A percentile compares a stretch with the other conserved stretches of the same genome.
phyloP scores from a whole-genome alignment of 1,140 invertebrate genomes.

The Tetramorium alpestre region DNA sequence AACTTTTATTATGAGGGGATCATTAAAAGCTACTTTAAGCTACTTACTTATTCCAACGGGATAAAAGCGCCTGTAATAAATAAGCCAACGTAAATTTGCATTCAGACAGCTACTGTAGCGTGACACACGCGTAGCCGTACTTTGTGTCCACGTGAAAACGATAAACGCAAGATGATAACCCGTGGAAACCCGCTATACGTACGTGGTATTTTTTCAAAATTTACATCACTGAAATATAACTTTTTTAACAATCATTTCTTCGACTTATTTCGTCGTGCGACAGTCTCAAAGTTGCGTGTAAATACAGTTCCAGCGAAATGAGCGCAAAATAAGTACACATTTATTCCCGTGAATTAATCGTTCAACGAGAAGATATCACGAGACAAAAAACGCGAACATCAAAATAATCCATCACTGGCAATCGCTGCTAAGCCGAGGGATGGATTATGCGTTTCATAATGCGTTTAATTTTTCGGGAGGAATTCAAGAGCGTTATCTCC shows the following conservation, averaged over 20 bases:
- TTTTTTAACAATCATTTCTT: background rate
- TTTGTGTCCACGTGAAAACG: slow-evolving; percentile 5
- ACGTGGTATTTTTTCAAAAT: slow-evolving; percentile 2
- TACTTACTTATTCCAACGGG: background rate
- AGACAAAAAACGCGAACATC: background rate
- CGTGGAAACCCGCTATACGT: slow-evolving; percentile 1
- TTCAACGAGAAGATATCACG: background rate
- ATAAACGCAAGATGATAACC: slow-evolving; percentile 18
- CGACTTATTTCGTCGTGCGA: background rate
- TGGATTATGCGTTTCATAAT: slow-evolving; percentile 44
- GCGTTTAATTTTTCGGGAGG: slow-evolving; percentile 46
- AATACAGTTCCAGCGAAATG: background rate
- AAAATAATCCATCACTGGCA: slow-evolving; percentile 42
- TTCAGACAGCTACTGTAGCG: slow-evolving; percentile 42
- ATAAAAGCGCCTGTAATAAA: slow-evolving; percentile 43
- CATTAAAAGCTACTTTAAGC: slow-evolving; percentile 4
- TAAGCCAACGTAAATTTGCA: slow-evolving; percentile 44
- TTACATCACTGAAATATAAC: background rate
- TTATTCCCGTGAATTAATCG: slow-evolving; percentile 19
- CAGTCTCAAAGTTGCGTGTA: too few relatives aligned
- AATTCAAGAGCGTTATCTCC: slow-evolving; percentile 42
- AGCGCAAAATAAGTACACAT: background rate
- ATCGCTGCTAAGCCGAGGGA: slow-evolving; percentile 32
- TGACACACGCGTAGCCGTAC: slow-evolving; percentile 40
- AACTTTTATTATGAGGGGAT: slow-evolving; percentile 14